phyloP scores from a whole-genome alignment of 1,140 invertebrate species.

The Hycleus cichorii region DNA sequence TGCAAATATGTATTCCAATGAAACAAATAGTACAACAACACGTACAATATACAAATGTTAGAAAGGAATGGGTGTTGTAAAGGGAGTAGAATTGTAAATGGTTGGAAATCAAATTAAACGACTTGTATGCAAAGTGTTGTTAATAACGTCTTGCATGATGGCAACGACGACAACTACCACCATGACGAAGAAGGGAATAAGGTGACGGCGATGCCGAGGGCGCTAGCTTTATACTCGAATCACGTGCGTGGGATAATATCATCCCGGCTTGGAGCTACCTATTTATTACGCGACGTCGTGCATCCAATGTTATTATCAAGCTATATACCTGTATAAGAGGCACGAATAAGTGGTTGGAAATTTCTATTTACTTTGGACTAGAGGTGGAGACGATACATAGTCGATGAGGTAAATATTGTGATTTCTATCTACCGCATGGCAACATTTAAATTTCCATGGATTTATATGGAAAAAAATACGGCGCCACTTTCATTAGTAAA shows the following conservation, averaged over 20 bases:
- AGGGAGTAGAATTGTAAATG: slow-evolving; percentile 7
- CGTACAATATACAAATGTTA: no score
- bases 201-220: slow-evolving; percentile 3
- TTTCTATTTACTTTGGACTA: slow-evolving; percentile 6
- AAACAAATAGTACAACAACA: slow-evolving; percentile 11
- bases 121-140: slow-evolving; percentile 18
- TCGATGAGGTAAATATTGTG: no score
- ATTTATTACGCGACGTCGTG: slow-evolving; percentile 21
- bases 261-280: slow-evolving; percentile 17
- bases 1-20: slow-evolving; percentile 2
- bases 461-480: no score
- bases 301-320: slow-evolving; percentile 21
- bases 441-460: no score
- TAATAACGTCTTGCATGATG: slow-evolving; percentile 8
- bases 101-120: slow-evolving; percentile 21
- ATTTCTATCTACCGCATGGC: no score
- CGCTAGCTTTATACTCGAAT: slow-evolving; percentile 10
- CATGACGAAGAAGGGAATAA: not conserved
- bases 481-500: no score
- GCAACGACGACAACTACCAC: no score
- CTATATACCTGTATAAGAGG: slow-evolving; percentile 17
- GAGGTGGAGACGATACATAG: no score
- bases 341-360: slow-evolving; percentile 18
- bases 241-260: slow-evolving; percentile 19
- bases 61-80: no score